phyloP scores from a whole-genome alignment of 1,140 invertebrate species.

The Heliconius congener region DNA sequence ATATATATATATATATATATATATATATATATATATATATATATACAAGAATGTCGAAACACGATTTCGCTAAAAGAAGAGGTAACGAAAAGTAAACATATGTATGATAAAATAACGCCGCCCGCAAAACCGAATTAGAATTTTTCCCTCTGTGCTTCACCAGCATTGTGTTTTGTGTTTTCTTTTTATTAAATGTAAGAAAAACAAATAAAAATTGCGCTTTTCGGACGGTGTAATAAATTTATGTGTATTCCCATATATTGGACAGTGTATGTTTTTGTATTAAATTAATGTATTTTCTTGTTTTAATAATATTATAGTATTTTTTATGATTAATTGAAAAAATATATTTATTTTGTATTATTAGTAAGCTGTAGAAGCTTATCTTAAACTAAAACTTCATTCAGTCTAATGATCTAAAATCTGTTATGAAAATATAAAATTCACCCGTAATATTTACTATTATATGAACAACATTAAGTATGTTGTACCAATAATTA shows the following conservation, averaged over 20 bases:
- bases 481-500: too few relatives aligned
- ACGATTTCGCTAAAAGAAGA: constrained; percentile 47
- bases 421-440: too few relatives aligned
- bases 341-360: too few relatives aligned
- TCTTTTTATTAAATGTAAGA: constrained; percentile 66
- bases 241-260: not conserved
- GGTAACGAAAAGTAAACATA: constrained; percentile 53
- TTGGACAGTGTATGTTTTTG: not conserved
- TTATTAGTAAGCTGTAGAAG: too few relatives aligned
- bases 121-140: constrained; percentile 59
- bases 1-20: not conserved
- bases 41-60: constrained; percentile 43
- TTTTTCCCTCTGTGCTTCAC: constrained; percentile 63
- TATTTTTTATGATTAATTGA: too few relatives aligned
- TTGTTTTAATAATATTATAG: too few relatives aligned
- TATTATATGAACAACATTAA: too few relatives aligned
- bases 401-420: not conserved
- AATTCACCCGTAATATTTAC: too few relatives aligned
- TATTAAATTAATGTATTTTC: not conserved
- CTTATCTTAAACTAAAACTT: not conserved
- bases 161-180: constrained; percentile 60
- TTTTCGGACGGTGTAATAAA: constrained; percentile 6
- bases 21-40: not conserved
- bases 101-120: constrained; percentile 59
- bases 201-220: constrained; percentile 59